Percentiles rank a stretch among this genome's conserved stretches.
phyloP scores from a whole-genome alignment of 92 coral and sea anemone species.

The Palythoa grandiflora region DNA sequence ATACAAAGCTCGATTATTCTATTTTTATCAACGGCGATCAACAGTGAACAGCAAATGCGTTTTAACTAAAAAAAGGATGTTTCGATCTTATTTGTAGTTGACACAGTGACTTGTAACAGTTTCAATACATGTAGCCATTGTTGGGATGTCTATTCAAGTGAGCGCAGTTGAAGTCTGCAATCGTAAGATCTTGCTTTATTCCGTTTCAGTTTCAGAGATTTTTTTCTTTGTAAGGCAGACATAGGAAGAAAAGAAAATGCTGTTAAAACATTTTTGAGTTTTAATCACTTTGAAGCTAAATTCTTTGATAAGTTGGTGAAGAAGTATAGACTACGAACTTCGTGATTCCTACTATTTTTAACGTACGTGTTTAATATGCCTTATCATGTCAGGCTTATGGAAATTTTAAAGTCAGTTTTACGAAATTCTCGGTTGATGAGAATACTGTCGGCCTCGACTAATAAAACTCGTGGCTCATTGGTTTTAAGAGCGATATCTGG shows the following conservation, averaged over 20 bases:
- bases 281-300: background rate
- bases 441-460: background rate
- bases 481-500: background rate
- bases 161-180: slow-evolving; percentile 23
- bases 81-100: background rate
- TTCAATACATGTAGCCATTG: background rate
- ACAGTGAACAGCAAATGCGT: slow-evolving; percentile 2
- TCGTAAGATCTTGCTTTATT: slow-evolving; percentile 26
- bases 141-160: slow-evolving; percentile 30
- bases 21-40: slow-evolving; percentile 34
- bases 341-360: background rate
- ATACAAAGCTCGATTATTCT: slow-evolving; percentile 37
- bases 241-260: background rate
- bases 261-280: background rate
- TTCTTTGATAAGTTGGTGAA: background rate
- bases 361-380: too few relatives aligned
- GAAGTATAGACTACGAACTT: background rate
- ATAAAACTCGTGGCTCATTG: background rate
- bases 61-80: background rate
- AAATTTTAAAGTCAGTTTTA: background rate
- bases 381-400: background rate
- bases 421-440: background rate
- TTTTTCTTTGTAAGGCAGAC: slow-evolving; percentile 2
- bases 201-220: slow-evolving; percentile 26
- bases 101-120: background rate